Base-by-base conservation (phyloP, 2,113 vertebrate species). In the Lamprologus ornatipinnis region DNA sequence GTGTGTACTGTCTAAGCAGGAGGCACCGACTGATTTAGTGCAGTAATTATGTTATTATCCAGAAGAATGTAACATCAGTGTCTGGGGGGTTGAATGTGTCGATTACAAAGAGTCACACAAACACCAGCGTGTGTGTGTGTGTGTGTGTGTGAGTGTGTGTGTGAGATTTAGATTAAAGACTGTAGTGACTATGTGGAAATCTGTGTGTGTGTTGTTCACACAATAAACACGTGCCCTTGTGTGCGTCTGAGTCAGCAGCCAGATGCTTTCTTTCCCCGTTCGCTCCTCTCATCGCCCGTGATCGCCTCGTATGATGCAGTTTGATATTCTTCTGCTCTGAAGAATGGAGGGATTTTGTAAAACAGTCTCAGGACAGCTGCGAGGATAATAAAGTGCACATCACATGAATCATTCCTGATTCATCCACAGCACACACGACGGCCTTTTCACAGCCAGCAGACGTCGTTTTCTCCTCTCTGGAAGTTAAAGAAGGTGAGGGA, bases 241-340 rank as follows among this genome's bases (percentile, higher is more conserved):
- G 85, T 81, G 84, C 84, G 73, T 94, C 82, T 95, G 95, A 95
- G 91, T 95, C 93, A 95, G 87, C 82, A 89, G 78, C 68, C 37
- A 88, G 70, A 87, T 83, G 78, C 51, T 80, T 79, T 89, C 31
- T 63, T 28, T 23, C 15, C 13, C 1, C 3, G 1, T 42, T 54
- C 12, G 6, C 51, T 83, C 4, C 35, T 58, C 65, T 73, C 13
- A 6, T 73, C 8, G 9, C 13, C 21, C 37, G 40, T 26, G 65
- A 73, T 73, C 8, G 5, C n/a, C n/a, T 8, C 40, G 65, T 45
- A 45, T 17, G 65, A 45, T 9, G 3, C 37, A 26, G 14, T 45
- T 0, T 14, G 42, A 45, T 45, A 45, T 45, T 45, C 42, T 45
- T 45, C n/a, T 10, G 28, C 21, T n/a, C 40, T 28, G 6, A 65